These are phyloP conservation scores for Hormaphis cornu DNA, from an alignment of 1,140 invertebrate genomes.

Conservation along the genomic window DNA sequence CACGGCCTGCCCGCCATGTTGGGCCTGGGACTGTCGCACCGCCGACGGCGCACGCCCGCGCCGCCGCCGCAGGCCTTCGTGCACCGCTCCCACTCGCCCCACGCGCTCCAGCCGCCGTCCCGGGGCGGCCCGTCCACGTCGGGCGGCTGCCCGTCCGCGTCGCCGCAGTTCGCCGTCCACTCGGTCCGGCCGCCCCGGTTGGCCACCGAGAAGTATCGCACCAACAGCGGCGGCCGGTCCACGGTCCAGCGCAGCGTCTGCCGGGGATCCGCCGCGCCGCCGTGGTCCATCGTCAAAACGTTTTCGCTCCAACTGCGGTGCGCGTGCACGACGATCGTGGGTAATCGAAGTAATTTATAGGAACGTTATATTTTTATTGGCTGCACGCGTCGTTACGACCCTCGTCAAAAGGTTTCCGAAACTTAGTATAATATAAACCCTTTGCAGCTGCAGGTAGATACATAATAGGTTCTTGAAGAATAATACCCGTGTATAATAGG, in stretches of 20 bases:
- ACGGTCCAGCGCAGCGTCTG: constrained; percentile 7
- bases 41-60: constrained; percentile 43
- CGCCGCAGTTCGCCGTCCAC: constrained; percentile 18
- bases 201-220: constrained; percentile 12
- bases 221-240: not conserved
- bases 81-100: constrained; percentile 47
- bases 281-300: not conserved
- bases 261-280: not conserved
- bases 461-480: too few species aligned
- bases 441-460: too few species aligned
- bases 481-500: too few species aligned
- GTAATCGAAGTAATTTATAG: too few species aligned
- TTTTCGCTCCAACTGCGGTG: not conserved
- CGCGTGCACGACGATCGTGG: too few species aligned
- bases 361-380: too few species aligned
- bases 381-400: too few species aligned
- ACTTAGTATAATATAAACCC: too few species aligned
- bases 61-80: constrained; percentile 47
- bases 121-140: not conserved
- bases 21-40: constrained; percentile 46
- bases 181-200: not conserved
- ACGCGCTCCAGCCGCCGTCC: constrained; percentile 44
- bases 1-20: constrained; percentile 44
- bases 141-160: not conserved
- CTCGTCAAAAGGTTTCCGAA: too few species aligned